Evolutionary conservation across 2,888 invertebrate species (phyloP).

Genomic region (Noctua janthe): DNA sequence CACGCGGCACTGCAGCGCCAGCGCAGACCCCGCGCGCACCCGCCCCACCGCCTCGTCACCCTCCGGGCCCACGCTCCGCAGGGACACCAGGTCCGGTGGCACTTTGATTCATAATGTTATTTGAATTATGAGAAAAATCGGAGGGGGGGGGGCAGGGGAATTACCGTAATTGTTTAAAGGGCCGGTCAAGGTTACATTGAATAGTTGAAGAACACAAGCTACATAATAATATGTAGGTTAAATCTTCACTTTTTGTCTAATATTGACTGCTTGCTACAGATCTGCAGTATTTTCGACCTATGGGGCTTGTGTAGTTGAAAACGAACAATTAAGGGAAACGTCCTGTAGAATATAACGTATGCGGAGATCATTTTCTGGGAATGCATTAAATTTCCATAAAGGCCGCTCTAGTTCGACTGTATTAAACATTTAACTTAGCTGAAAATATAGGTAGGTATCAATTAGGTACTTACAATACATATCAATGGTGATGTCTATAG

Average conservation of each 20-base stretch:
- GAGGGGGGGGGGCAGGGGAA: not conserved
- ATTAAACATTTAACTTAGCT: not conserved
- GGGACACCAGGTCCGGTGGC: slow-evolving; percentile 82
- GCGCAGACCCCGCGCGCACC: slow-evolving; percentile 76
- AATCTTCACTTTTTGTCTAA: not conserved
- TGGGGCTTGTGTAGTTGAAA: not conserved
- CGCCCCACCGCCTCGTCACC: slow-evolving; percentile 69
- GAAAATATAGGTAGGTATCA: not conserved
- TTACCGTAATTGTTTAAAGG: slow-evolving; percentile 5
- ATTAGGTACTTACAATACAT: slow-evolving; percentile 91
- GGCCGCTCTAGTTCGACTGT: not conserved
- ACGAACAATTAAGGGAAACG: not conserved
- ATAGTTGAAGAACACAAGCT: not conserved
- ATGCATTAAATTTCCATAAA: not conserved
- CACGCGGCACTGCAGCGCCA: slow-evolving; percentile 83
- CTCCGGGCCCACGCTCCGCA: slow-evolving; percentile 72
- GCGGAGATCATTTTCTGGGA: slow-evolving; percentile 8
- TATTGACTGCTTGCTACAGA: not conserved
- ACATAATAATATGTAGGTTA: too few relatives aligned
- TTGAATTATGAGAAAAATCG: slow-evolving; percentile 20
- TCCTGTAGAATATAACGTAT: not conserved
- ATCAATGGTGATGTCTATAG: slow-evolving; percentile 92
- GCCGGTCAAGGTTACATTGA: slow-evolving; percentile 23
- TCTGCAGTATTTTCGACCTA: not conserved
- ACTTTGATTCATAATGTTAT: slow-evolving; percentile 70